phyloP scores from a whole-genome alignment of 2,113 vertebrate species.

The Lycocorax pyrrhopterus region DNA sequence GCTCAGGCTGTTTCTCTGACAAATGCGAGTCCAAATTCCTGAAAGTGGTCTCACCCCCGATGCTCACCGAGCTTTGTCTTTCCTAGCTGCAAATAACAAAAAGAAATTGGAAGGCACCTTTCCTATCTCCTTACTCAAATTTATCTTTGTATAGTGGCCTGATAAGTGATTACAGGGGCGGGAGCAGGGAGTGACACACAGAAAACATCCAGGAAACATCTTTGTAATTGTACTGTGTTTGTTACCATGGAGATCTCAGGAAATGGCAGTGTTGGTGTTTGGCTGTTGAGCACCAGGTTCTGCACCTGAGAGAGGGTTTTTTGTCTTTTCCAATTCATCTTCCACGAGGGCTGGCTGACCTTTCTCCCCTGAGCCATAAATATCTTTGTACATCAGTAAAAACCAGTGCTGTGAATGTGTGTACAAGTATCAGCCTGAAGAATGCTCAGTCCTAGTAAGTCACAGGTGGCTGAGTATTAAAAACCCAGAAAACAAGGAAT shows the following conservation, averaged over 20 bases:
- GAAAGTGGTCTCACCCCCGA: not conserved
- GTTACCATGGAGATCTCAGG: not conserved
- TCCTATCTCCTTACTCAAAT: not conserved
- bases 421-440: not conserved
- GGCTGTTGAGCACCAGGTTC: not conserved
- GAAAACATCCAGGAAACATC: not conserved
- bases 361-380: not conserved
- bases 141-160: not conserved
- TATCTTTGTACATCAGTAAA: not conserved
- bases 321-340: not conserved
- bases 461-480: not conserved
- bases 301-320: not conserved
- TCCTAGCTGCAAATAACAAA: not conserved
- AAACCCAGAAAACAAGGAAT: not conserved
- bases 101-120: not conserved
- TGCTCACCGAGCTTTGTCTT: not conserved
- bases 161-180: not conserved
- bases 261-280: not conserved
- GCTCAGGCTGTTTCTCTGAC: not conserved
- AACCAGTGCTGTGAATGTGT: not conserved
- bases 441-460: not conserved
- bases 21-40: not conserved
- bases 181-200: not conserved
- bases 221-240: not conserved
- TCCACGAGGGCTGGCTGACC: not conserved